Evolutionary conservation across 2,888 invertebrate genomes (phyloP).

Genomic region (Ypsolopha scabrella): DNA sequence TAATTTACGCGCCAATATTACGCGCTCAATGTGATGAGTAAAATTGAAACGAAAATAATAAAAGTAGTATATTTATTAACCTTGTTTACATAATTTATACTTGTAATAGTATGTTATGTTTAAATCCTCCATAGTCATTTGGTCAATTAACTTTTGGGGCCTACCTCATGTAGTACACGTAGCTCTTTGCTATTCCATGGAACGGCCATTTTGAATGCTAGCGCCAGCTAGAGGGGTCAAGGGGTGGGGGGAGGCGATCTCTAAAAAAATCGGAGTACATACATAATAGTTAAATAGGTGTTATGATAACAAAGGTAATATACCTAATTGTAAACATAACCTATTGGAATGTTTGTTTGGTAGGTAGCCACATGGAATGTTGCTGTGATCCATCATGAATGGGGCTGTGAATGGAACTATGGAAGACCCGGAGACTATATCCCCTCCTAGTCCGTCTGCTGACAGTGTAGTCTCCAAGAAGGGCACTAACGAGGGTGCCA

Average conservation of each 20-base stretch:
- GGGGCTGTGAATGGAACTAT: constrained; percentile 47
- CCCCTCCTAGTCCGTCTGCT: constrained; percentile 16
- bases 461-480: constrained; percentile 12
- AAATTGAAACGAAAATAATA: too few relatives aligned
- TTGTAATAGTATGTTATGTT: too few relatives aligned
- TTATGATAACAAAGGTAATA: constrained; percentile 14
- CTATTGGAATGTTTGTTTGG: constrained; percentile 26
- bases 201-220: constrained; percentile 66
- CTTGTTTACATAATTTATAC: too few relatives aligned
- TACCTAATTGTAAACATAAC: constrained; percentile 21
- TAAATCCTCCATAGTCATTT: too few relatives aligned
- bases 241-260: constrained; percentile 24
- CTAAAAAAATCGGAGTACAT: too few relatives aligned
- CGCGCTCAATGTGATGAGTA: too few relatives aligned
- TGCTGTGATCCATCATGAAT: constrained; percentile 41
- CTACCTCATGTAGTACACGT: too few relatives aligned
- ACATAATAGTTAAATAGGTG: too few relatives aligned
- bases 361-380: constrained; percentile 46
- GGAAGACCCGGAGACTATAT: constrained; percentile 36
- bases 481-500: constrained; percentile 13
- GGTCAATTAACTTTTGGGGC: too few relatives aligned
- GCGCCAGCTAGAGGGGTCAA: constrained; percentile 39
- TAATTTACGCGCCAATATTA: too few relatives aligned
- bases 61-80: too few relatives aligned
- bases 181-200: constrained; percentile 32